phyloP scores from a whole-genome alignment of 2,888 invertebrate species.

The Diplolepis rosae region DNA sequence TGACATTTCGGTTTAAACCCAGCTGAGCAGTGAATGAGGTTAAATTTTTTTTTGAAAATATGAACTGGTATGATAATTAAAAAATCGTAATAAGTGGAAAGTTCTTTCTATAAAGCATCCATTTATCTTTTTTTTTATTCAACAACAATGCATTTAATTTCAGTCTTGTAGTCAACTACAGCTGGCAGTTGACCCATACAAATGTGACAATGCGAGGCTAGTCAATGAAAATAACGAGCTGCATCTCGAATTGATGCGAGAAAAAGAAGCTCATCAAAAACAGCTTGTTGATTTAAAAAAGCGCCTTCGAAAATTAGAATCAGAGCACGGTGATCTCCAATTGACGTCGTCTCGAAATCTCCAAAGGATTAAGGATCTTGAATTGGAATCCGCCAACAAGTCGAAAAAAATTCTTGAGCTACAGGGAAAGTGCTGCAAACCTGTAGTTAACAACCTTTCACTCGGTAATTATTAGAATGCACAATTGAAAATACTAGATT shows the following conservation, averaged over 20 bases:
- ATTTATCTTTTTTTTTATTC: constrained; percentile 1
- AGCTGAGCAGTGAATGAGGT: neutral
- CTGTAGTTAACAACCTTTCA: constrained; percentile 65
- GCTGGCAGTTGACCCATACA: constrained; percentile 85
- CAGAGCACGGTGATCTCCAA: constrained; percentile 78
- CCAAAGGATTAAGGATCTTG: constrained; percentile 78
- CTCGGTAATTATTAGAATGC: constrained; percentile 53
- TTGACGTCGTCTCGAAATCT: constrained; percentile 77
- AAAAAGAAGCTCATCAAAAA: constrained; percentile 80
- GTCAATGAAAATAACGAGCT: constrained; percentile 85
- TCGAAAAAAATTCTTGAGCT: constrained; percentile 75
- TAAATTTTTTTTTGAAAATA: constrained; percentile 29
- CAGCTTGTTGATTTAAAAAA: constrained; percentile 75
- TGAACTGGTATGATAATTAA: neutral
- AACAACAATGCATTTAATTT: constrained; percentile 23
- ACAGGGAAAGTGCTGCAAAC: constrained; percentile 72
- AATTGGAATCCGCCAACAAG: constrained; percentile 79
- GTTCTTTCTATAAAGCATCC: constrained; percentile 17
- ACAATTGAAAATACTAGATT: neutral
- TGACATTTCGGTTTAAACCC: neutral
- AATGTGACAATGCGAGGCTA: constrained; percentile 86
- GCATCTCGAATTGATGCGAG: constrained; percentile 80
- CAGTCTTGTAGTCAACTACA: constrained; percentile 83
- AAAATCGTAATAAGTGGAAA: constrained; percentile 28
- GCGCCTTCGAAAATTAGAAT: constrained; percentile 75